Evolutionary conservation across 2,113 vertebrate genomes (phyloP), one percentile per base, ranked within the genome.

Genomic region (Noctilio leporinus): DNA sequence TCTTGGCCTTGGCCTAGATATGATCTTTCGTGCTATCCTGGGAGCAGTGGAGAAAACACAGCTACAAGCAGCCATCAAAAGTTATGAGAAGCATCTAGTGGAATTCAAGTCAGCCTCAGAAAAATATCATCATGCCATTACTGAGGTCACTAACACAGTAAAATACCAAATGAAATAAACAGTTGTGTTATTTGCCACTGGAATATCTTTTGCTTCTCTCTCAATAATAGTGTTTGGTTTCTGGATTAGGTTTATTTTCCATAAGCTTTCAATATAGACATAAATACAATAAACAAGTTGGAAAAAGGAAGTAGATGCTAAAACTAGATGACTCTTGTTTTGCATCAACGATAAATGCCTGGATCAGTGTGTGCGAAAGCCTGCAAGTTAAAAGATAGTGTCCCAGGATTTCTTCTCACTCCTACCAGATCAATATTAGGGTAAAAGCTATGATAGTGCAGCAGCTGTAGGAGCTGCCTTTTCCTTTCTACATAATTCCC

Each of bases 61-160:
- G 91, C 98, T 98, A 65, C 92, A 98, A 92, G 78, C 87, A 90
- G 97, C 98, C 86, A 98, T 98, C 93, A 98, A 69, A 91, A 98
- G 98, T 94, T 98, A 98, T 0, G 98, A 98, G 96, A 93, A 96
- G 43, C 98, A 98, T 82, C 97, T 98, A 92, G 55, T 97, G 64
- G 98, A 98, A 59, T 98, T 98, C 96, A 98, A 98, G 87, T 97
- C 92, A 33, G 98, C 98, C 15, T 98, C 98, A 16, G 97, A 98
- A 92, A 98, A 97, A 86, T 98, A 98, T 62, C 97, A 98, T 59
- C 0, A 0, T 11, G 97, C 96, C 89, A 98, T 98, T 90, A 49
- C 0, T 11, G 98, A 98, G 85, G 98, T 98, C 59, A 98, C 94
- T 87, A 95, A 97, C 19, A 82, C 84, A 76, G 98, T 98, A 89